These are phyloP conservation scores for Pterobdella sp. DNA, from an alignment of 2,888 invertebrate genomes.

Conservation along the genomic window DNA sequence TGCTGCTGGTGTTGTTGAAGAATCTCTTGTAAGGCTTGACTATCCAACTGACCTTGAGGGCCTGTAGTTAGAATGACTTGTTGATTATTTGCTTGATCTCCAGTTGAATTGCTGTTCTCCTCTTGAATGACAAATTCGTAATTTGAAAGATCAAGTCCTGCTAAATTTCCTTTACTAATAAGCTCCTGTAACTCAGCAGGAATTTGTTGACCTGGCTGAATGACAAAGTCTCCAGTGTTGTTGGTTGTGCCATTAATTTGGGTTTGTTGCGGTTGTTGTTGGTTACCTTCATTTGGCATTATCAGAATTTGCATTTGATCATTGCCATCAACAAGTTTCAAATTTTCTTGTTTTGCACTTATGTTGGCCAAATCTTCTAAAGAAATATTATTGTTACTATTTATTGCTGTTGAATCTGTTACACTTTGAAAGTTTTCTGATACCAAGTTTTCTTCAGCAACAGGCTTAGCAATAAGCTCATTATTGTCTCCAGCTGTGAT, in stretches of 20 bases:
- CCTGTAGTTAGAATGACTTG: constrained; percentile 22
- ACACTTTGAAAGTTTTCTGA: constrained; percentile 1
- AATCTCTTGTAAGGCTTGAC: constrained; percentile 22
- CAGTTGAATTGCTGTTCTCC: background rate
- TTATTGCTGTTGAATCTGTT: background rate
- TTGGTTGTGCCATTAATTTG: constrained; percentile 7
- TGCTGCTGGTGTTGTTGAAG: constrained; percentile 25
- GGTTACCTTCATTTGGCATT: constrained; percentile 11
- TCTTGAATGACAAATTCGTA: constrained; percentile 32
- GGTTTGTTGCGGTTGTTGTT: background rate
- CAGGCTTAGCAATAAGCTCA: constrained; percentile 28
- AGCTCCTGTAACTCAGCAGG: constrained; percentile 31
- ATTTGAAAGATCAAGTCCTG: constrained; percentile 27
- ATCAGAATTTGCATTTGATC: constrained; percentile 27
- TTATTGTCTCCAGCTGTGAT: constrained; percentile 25
- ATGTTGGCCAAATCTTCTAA: constrained; percentile 31
- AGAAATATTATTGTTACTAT: constrained; percentile 20
- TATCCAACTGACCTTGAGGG: constrained; percentile 10
- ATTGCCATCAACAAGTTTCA: constrained; percentile 15
- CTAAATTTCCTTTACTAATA: constrained; percentile 19
- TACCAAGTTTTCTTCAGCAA: background rate
- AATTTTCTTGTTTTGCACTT: constrained; percentile 30
- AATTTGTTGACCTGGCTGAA: constrained; percentile 28
- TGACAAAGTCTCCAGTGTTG: constrained; percentile 27
- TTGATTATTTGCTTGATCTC: background rate